These are phyloP conservation scores for Battus philenor DNA, from an alignment of 1,140 invertebrate genomes.

Conservation along the genomic window DNA sequence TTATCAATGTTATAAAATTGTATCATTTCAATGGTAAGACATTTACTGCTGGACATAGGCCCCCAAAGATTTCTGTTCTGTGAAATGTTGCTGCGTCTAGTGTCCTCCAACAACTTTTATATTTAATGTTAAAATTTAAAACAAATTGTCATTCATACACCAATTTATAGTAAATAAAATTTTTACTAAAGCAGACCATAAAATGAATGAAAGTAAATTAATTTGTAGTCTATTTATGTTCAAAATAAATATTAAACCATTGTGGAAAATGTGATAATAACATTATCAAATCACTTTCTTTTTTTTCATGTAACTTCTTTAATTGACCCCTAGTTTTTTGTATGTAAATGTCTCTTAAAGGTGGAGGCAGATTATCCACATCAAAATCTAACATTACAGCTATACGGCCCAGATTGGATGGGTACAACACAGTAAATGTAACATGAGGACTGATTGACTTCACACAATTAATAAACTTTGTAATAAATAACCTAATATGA, in stretches of 20 bases:
- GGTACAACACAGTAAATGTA: slow-evolving; percentile 39
- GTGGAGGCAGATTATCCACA: slow-evolving; percentile 22
- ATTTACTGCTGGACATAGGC: no score
- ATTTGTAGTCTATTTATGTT: background rate
- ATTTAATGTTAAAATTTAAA: no score
- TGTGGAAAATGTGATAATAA: slow-evolving; percentile 53
- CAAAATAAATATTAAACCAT: slow-evolving; percentile 55
- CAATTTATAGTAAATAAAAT: no score
- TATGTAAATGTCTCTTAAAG: slow-evolving; percentile 30
- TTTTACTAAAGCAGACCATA: no score
- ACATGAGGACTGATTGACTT: slow-evolving; percentile 25
- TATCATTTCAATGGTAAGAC: no score
- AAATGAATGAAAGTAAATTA: background rate
- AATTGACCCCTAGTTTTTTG: slow-evolving; percentile 29
- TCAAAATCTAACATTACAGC: slow-evolving; percentile 49
- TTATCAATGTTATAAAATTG: no score
- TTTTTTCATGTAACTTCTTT: slow-evolving; percentile 30
- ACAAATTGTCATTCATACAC: no score
- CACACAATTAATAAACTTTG: slow-evolving; percentile 34
- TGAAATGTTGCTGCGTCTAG: no score
- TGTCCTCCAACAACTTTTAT: no score
- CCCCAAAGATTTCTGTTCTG: no score
- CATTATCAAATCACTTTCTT: slow-evolving; percentile 48
- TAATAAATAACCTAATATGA: slow-evolving; percentile 36
- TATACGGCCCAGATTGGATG: slow-evolving; percentile 30